These are phyloP conservation scores for Lacerta viridis DNA, from an alignment of 2,797 vertebrate genomes.

Conservation along the genomic window DNA sequence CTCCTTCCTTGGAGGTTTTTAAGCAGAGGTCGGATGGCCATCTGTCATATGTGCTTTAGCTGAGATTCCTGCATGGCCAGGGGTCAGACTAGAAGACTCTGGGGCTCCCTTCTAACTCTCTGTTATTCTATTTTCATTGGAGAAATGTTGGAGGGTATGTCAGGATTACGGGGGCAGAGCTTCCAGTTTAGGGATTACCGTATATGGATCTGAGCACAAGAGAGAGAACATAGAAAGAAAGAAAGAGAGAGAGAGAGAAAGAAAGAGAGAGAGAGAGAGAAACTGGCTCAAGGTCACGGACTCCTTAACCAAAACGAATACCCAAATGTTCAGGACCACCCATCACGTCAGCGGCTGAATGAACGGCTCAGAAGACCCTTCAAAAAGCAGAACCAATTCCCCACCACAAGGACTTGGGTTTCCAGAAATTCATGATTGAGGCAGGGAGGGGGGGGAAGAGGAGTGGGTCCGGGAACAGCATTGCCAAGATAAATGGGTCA, in stretches of 20 bases:
- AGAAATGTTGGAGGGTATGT: no score
- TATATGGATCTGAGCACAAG: not conserved
- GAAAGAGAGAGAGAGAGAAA: no score
- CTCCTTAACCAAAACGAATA: not conserved
- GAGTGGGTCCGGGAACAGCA: not conserved
- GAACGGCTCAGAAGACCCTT: not conserved
- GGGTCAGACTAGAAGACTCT: no score
- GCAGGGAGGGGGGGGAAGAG: not conserved
- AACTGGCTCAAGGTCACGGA: not conserved
- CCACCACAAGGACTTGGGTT: not conserved
- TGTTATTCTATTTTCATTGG: no score
- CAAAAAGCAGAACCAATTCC: not conserved
- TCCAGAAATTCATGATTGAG: no score
- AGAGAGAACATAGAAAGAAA: not conserved
- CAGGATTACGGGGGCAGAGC: not conserved
- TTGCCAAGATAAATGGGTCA: constrained; percentile 12
- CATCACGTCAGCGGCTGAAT: not conserved
- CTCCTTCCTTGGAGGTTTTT: no score
- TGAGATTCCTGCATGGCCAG: no score
- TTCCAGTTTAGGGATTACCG: not conserved
- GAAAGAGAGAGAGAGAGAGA: not conserved
- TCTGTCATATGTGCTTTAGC: no score
- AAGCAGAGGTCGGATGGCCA: no score
- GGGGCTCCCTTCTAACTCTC: no score
- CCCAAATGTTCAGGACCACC: not conserved